These are phyloP conservation scores for Mormoops blainvillei DNA, from an alignment of 2,113 vertebrate species.

Conservation along the genomic window DNA sequence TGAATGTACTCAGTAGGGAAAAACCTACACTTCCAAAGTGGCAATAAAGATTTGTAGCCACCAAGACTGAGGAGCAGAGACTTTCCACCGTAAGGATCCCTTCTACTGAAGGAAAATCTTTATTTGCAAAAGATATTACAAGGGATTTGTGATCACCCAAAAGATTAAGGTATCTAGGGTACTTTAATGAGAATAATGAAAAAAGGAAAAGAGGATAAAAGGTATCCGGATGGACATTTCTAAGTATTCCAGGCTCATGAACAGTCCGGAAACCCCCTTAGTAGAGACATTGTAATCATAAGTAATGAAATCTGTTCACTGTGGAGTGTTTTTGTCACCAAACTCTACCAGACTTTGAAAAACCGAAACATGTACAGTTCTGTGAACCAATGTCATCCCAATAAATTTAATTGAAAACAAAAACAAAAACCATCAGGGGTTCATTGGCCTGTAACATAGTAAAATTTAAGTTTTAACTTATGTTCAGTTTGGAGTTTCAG, in stretches of 20 bases:
- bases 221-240: background rate
- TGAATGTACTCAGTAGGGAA: background rate
- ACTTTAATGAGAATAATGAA: background rate
- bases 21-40: background rate
- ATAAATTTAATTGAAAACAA: too few species aligned
- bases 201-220: background rate
- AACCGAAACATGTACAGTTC: background rate
- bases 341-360: background rate
- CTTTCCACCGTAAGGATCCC: background rate
- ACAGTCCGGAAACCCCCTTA: background rate
- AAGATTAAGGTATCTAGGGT: background rate
- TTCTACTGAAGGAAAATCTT: background rate
- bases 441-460: background rate
- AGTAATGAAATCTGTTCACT: background rate
- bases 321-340: background rate
- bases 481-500: background rate
- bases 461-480: constrained; percentile 21
- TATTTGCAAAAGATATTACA: background rate
- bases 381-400: too few species aligned
- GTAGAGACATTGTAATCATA: background rate
- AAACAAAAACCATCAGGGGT: background rate
- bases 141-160: background rate
- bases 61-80: background rate
- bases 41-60: background rate
- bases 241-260: background rate